phyloP scores from a whole-genome alignment of 2,113 vertebrate genomes.

The Lepus americanus region DNA sequence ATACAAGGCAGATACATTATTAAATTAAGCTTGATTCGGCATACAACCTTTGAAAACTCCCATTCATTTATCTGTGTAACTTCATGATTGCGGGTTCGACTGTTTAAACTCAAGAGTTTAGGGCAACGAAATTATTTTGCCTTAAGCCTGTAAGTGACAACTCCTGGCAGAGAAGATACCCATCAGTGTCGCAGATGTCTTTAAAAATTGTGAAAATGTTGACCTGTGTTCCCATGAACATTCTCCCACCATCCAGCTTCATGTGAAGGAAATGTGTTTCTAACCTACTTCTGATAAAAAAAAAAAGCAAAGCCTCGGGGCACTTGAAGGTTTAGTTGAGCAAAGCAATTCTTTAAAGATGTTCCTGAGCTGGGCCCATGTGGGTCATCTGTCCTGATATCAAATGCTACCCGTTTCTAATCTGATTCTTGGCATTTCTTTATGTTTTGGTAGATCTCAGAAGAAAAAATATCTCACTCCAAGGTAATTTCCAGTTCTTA shows the following conservation, averaged over 20 bases:
- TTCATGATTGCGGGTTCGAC: constrained; percentile 72
- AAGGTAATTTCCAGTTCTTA: background rate
- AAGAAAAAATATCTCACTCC: background rate
- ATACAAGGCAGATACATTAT: background rate
- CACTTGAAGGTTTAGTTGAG: background rate
- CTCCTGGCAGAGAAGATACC: constrained; percentile 45
- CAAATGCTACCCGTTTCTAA: background rate
- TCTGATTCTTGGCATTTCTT: constrained; percentile 40
- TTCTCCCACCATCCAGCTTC: constrained; percentile 41
- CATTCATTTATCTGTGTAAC: constrained; percentile 61
- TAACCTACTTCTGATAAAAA: constrained; percentile 61
- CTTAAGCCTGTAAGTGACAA: constrained; percentile 78
- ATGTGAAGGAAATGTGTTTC: constrained; percentile 58
- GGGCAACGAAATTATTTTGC: constrained; percentile 77
- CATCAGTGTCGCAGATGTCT: constrained; percentile 67
- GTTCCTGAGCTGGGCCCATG: background rate
- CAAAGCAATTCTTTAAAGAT: constrained; percentile 47
- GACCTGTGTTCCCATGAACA: constrained; percentile 60
- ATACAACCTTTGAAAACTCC: constrained; percentile 67
- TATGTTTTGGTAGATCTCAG: background rate
- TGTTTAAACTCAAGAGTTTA: constrained; percentile 80
- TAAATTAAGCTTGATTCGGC: constrained; percentile 73
- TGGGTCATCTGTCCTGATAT: background rate
- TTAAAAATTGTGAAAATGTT: constrained; percentile 78
- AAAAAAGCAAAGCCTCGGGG: constrained; percentile 15